Conservation (phyloP, 2,888 invertebrate species). For the Pyrrhosoma nymphula region DNA sequence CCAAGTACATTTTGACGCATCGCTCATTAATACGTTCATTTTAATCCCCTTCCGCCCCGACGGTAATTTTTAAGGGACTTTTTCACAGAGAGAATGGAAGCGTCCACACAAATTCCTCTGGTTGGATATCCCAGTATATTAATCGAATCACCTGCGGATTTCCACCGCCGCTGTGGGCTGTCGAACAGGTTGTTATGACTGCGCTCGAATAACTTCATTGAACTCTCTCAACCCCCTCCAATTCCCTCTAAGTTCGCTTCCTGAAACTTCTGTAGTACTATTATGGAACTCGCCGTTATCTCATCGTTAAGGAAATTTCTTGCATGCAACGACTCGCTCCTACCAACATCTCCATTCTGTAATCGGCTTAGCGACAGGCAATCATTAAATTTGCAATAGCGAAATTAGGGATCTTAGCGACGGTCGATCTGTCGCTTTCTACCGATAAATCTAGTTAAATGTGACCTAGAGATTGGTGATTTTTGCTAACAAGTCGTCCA, state of each 20-base stretch:
- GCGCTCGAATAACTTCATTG: background rate
- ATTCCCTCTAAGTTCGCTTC: background rate
- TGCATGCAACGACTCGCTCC: too few relatives aligned
- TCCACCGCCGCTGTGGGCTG: background rate
- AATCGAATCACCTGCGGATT: background rate
- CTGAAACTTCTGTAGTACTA: background rate
- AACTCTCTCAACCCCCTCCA: background rate
- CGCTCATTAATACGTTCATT: constrained; percentile 1
- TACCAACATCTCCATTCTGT: too few relatives aligned
- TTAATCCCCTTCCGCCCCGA: background rate
- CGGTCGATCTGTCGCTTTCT: too few relatives aligned
- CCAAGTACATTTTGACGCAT: background rate
- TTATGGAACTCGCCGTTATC: background rate
- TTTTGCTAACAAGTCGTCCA: too few relatives aligned
- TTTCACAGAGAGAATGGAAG: background rate
- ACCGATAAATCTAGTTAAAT: too few relatives aligned
- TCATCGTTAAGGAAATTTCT: too few relatives aligned
- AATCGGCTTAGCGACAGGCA: too few relatives aligned
- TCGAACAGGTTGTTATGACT: background rate
- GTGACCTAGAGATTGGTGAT: too few relatives aligned
- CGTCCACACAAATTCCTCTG: background rate
- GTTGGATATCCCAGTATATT: background rate
- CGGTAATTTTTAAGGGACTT: background rate
- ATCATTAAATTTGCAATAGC: too few relatives aligned
- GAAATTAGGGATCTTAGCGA: too few relatives aligned